Evolutionary conservation across 2,888 invertebrate species (phyloP).

Genomic region (Eubasilissa splendida): DNA sequence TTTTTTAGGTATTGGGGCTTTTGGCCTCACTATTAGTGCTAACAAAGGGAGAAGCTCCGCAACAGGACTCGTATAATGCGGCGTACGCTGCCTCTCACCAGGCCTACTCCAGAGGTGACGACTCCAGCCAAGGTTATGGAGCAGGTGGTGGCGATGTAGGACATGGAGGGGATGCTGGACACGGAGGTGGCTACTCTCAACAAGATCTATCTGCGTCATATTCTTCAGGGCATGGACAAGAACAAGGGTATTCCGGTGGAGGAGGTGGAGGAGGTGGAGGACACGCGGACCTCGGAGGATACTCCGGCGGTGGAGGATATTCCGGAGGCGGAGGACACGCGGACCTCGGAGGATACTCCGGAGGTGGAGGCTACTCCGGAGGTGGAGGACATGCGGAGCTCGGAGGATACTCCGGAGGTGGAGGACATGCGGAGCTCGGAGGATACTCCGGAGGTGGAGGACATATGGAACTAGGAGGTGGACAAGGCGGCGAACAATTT

Average conservation of each 20-base stretch:
- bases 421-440: conserved; percentile 27
- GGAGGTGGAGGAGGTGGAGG: conserved; percentile 49
- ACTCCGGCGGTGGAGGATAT: conserved; percentile 57
- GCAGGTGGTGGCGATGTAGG: conserved; percentile 26
- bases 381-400: conserved; percentile 34
- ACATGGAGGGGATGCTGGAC: conserved; percentile 38
- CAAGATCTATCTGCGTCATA: background rate
- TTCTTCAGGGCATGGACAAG: conserved; percentile 10
- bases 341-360: conserved; percentile 45
- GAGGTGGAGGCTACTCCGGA: conserved; percentile 49
- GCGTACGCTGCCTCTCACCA: conserved; percentile 44
- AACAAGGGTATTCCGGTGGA: conserved; percentile 30
- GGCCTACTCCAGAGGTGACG: conserved; percentile 47
- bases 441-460: conserved; percentile 51
- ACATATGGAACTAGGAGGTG: conserved; percentile 27
- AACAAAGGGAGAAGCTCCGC: conserved; percentile 6
- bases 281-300: conserved; percentile 31
- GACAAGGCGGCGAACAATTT: conserved; percentile 15
- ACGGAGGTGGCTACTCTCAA: conserved; percentile 21
- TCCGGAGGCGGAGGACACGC: conserved; percentile 27
- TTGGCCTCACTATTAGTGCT: conserved; percentile 28
- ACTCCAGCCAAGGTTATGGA: conserved; percentile 34
- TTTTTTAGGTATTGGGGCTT: conserved; percentile 33
- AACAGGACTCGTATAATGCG: conserved; percentile 40
- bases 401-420: conserved; percentile 51